These are phyloP conservation scores for Eulemur rufifrons DNA, from an alignment of 2,113 vertebrate genomes.

Conservation along the genomic window DNA sequence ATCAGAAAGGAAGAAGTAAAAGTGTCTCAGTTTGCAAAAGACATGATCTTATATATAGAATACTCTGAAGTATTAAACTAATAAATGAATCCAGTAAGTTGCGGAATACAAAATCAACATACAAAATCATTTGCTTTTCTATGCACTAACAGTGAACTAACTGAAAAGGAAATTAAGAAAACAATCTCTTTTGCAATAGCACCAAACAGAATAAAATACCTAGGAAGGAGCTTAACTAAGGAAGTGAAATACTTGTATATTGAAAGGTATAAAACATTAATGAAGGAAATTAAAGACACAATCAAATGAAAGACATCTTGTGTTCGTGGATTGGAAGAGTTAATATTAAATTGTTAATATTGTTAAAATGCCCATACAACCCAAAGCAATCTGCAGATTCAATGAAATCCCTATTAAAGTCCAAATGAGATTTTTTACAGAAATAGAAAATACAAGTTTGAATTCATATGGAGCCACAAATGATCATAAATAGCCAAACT, in stretches of 20 bases:
- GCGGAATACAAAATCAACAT: not conserved
- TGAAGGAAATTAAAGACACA: not conserved
- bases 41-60: not conserved
- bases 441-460: not conserved
- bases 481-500: not conserved
- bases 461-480: not conserved
- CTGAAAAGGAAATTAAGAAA: not conserved
- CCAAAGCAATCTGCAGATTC: not conserved
- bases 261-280: not conserved
- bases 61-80: not conserved
- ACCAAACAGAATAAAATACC: not conserved
- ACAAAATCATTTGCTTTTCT: not conserved
- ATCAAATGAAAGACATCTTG: not conserved
- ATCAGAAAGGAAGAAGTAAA: not conserved
- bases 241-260: not conserved
- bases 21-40: not conserved
- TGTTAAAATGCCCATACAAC: not conserved
- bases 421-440: not conserved
- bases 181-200: not conserved
- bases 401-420: not conserved
- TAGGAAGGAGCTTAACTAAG: not conserved
- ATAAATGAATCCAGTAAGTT: not conserved
- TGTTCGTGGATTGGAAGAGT: not conserved
- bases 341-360: not conserved
- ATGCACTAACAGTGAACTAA: not conserved